Evolutionary conservation across 2,113 vertebrate species (phyloP), one percentile per base, ranked within the genome.

Genomic region (Atlantisia rogersi): DNA sequence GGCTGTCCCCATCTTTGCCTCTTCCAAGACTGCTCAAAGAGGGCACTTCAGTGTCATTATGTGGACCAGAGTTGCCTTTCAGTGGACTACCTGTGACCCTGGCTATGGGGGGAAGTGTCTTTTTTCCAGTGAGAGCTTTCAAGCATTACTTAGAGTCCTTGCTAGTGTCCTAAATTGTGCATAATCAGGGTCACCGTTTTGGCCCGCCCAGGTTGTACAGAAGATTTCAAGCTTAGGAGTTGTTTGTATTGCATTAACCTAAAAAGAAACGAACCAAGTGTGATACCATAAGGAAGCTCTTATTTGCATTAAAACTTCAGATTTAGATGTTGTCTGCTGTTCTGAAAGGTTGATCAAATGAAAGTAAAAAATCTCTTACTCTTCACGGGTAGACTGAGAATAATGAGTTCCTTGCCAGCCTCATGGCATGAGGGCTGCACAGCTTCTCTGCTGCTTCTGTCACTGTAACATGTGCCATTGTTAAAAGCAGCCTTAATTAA

Each of bases 11-110:
- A 4, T 28, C 52, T 76, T 76, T 52, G 8, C 56, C 16, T 37
- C 28, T 9, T 48, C n/a, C 19, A 31, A 16, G 25, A 32, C 32
- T 9, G 9, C 39, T 40, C 31, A 5, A 46, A 35, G 68, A 28
- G 24, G 31, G 3, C 24, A 5, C 29, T 31, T 24, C 21, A 3
- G 29, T 1, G 0, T 42, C 50, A 4, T 5, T 11, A 5, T 2
- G 2, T 28, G 28, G 64, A n/a, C 39, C 2, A 0, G 17, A 35
- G 29, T 12, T 42, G 32, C 52, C 37, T 63, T 56, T n/a, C 52
- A 9, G 12, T 6, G 13, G 15, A 10, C 28, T 55, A 3, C 10
- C 32, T n/a, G 40, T 88, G 37, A 28, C 60, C 8, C 28, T 15
- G 29, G 9, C 21, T 52, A 8, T 3, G 5, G 20, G 3, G 6